A percentile compares a stretch with the other conserved stretches of the same genome.
These are phyloP conservation scores for Morpho achilles DNA, from an alignment of 2,888 invertebrate genomes.

Conservation along the genomic window DNA sequence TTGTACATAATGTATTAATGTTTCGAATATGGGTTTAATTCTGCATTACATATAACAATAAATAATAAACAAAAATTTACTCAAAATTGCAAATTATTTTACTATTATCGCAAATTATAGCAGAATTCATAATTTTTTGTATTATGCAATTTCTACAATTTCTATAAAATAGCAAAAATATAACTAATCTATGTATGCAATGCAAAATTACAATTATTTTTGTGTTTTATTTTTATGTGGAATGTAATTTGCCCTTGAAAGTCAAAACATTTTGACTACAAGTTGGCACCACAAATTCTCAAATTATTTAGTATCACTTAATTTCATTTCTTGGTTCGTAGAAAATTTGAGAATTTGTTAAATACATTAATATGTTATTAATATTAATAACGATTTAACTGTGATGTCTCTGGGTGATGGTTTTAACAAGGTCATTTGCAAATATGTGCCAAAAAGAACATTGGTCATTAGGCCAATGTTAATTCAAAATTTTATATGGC, in stretches of 20 bases:
- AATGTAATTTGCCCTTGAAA: conserved; percentile 21
- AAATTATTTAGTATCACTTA: conserved; percentile 10
- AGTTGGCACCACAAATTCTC: conserved; percentile 26
- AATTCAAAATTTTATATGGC: no score
- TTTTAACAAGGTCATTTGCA: conserved; percentile 63
- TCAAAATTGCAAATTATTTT: no score
- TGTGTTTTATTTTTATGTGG: conserved; percentile 9
- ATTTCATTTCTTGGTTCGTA: conserved; percentile 1
- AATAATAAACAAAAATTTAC: no score
- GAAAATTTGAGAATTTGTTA: conserved; percentile 33
- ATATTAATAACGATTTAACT: conserved; percentile 40
- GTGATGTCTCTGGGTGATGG: conserved; percentile 69
- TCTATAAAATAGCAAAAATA: no score
- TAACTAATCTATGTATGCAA: not conserved
- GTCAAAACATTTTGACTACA: conserved; percentile 23
- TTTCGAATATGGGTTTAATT: not conserved
- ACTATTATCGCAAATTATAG: no score
- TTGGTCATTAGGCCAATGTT: no score
- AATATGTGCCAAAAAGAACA: conserved; percentile 32
- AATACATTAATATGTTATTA: conserved; percentile 31
- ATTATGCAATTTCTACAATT: no score
- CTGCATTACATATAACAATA: conserved; percentile 2
- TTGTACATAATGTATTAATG: conserved; percentile 5
- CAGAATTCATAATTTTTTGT: no score
- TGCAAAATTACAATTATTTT: conserved; percentile 3